These are phyloP conservation scores for Anneissia japonica DNA, from an alignment of 35 echinoderm and acorn worm genomes.

Conservation along the genomic window DNA sequence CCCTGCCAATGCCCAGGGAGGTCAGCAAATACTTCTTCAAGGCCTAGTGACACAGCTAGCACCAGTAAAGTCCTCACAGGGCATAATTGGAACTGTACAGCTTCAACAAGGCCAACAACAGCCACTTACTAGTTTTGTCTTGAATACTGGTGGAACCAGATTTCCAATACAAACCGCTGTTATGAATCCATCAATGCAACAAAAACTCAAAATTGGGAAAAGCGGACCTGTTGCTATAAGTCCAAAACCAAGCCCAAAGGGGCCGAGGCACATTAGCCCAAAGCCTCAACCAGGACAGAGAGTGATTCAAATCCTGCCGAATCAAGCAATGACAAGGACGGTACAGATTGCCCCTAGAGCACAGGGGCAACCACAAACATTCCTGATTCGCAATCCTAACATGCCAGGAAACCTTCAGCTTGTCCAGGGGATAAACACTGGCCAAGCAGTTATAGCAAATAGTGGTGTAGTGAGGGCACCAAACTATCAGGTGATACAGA, in stretches of 20 bases:
- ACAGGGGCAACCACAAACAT: background rate
- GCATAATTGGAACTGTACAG: background rate
- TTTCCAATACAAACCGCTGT: background rate
- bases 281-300: background rate
- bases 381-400: background rate
- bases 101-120: background rate
- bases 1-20: background rate
- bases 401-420: background rate
- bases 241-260: background rate
- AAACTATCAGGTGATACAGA: background rate
- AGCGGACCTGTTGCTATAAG: slow-evolving; percentile 9
- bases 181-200: background rate
- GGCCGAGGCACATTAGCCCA: slow-evolving; percentile 1
- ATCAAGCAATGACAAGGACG: background rate
- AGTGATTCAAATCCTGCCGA: background rate
- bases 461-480: background rate
- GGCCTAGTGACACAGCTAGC: background rate
- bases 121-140: background rate
- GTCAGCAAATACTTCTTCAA: background rate
- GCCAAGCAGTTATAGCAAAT: background rate
- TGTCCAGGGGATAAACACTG: background rate
- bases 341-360: background rate
- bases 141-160: background rate
- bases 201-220: background rate
- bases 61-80: background rate